Conservation (phyloP, 2,797 vertebrate genomes). For the Falco rusticolus region DNA sequence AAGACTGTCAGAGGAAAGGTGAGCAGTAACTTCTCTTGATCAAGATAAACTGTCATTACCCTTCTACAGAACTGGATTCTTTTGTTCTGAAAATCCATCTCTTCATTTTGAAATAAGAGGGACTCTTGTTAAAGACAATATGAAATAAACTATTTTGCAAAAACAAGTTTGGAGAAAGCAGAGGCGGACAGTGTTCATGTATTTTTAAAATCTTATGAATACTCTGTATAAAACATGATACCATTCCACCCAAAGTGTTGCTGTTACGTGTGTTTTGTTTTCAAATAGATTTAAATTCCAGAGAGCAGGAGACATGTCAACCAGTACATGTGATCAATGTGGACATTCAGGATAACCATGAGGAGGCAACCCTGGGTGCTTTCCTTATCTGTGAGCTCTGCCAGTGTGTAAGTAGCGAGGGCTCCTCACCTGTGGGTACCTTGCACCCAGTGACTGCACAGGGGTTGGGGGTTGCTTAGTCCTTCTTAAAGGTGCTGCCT, state of each 20-base stretch:
- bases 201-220: fast-evolving
- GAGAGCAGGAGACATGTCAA: conserved; percentile 96
- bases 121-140: neutral
- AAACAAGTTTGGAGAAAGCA: neutral
- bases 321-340: conserved; percentile 98
- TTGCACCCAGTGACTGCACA: neutral
- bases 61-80: neutral
- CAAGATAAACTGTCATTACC: neutral
- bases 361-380: conserved; percentile 97
- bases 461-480: neutral
- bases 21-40: neutral
- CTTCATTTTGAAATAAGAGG: neutral
- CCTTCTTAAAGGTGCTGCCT: neutral
- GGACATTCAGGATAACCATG: conserved; percentile 99
- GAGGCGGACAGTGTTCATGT: neutral
- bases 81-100: neutral
- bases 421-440: fast-evolving
- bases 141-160: neutral
- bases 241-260: neutral
- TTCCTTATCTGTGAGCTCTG: conserved; percentile 99
- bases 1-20: neutral
- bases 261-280: neutral
- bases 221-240: neutral
- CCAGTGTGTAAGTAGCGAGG: conserved; percentile 92
- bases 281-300: conserved; percentile 89